Base-by-base conservation (phyloP, 2,113 vertebrate genomes). In the Barbus barbus region DNA sequence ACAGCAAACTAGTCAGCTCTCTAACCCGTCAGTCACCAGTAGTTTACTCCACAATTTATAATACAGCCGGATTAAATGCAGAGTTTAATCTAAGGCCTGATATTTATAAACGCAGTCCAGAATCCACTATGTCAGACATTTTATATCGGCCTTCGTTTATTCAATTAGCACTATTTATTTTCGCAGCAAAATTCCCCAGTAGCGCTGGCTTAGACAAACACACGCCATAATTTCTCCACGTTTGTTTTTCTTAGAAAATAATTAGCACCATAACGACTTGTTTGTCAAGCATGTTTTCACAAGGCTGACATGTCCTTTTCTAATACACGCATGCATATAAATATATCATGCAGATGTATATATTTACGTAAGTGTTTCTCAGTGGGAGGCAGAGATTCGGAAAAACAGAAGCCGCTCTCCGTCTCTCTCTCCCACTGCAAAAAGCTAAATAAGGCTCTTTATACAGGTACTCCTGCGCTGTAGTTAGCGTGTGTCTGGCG, bases 301-400 rank as follows among this genome's bases (percentile, higher is more conserved):
- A 85, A 85, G 75, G 74, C 56, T 69, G 71, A 13, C 41, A 69
- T 51, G 86, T 58, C 82, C 72, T 79, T 79, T 76, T 83, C 81
- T 38, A 73, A 85, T 71, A 80, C 51, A 63, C 58, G 74, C 74
- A 83, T 85, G 38, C 81, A 61, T 69, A 67, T 9, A 31, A 12
- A 65, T 46, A 48, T 31, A 51, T 67, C 31, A 8, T 48, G 26
- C 24, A 63, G 60, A 65, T 2, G 26, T 31, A 48, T 65, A 13
- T 65, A 65, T 80, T 80, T 80, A 67, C 1, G 24, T 80, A 67
- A 58, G 36, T 28, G 38, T 44, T 86, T 89, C 86, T 84, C 88
- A 89, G 93, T 94, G 92, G 92, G 94, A 94, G 94, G 94, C 91
- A 92, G 63, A 51, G 88, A 87, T 87, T 91, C 90, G 93, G 92